Evolutionary conservation across 2,113 vertebrate species (phyloP).

Genomic region (Barbus barbus): DNA sequence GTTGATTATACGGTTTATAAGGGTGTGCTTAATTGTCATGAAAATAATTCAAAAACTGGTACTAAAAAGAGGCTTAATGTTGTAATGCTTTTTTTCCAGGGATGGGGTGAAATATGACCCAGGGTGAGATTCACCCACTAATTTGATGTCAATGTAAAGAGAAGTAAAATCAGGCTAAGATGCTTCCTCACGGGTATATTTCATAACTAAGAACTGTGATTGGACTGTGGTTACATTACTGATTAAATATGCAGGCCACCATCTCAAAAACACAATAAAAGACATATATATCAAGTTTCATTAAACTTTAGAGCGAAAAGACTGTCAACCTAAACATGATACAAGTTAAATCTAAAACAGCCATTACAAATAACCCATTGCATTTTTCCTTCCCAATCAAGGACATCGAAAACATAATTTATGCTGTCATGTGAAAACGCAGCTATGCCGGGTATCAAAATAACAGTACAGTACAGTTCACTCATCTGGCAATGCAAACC

Average conservation of each 20-base stretch:
- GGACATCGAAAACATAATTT: slow-evolving; percentile 9
- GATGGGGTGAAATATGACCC: not conserved
- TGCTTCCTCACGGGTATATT: not conserved
- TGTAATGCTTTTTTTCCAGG: not conserved
- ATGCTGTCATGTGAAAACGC: slow-evolving; percentile 20
- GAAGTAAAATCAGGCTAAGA: not conserved
- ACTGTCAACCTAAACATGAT: slow-evolving; percentile 14
- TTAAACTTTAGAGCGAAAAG: not conserved
- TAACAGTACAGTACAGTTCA: slow-evolving; percentile 26
- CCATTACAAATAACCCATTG: slow-evolving; percentile 1
- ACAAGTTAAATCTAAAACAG: slow-evolving; percentile 17
- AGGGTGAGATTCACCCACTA: not conserved
- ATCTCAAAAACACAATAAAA: slow-evolving; percentile 1
- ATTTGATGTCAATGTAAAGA: not conserved
- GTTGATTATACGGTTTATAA: not conserved
- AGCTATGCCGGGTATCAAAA: slow-evolving; percentile 12
- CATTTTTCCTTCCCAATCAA: slow-evolving; percentile 4
- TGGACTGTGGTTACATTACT: not conserved
- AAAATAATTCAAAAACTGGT: not conserved
- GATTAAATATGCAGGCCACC: not conserved
- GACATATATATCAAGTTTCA: not conserved
- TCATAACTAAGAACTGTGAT: not conserved
- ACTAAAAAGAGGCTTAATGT: not conserved
- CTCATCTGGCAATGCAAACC: slow-evolving; percentile 35
- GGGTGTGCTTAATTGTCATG: not conserved